A percentile compares a stretch with the other conserved stretches of the same genome.
Evolutionary conservation across 2,113 vertebrate species (phyloP).

Genomic region (Phainopepla nitens): DNA sequence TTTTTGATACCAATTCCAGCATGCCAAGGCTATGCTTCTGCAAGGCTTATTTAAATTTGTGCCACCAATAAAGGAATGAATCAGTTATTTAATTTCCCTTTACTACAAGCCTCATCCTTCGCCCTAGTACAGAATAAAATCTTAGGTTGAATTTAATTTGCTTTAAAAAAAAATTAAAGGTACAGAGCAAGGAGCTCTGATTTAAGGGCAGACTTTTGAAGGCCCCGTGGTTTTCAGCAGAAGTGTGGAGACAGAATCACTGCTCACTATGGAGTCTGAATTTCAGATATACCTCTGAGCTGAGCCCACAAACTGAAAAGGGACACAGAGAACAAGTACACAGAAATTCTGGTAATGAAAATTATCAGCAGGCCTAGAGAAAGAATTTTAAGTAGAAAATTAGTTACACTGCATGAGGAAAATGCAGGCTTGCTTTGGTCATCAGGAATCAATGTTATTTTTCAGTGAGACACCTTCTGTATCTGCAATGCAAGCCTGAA

Average conservation of each 20-base stretch:
- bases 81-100: neutral
- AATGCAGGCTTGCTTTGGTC: neutral
- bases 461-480: neutral
- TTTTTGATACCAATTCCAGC: neutral
- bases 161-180: neutral
- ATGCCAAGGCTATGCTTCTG: neutral
- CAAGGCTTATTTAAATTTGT: neutral
- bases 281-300: neutral
- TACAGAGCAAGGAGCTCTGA: neutral
- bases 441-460: neutral
- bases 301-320: neutral
- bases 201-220: neutral
- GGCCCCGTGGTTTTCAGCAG: neutral
- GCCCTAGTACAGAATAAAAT: neutral
- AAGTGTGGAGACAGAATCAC: neutral
- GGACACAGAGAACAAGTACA: neutral
- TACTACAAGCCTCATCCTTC: neutral
- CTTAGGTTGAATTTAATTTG: neutral
- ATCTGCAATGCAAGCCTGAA: neutral
- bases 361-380: neutral
- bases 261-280: accelerated
- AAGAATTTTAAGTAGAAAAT: neutral
- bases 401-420: neutral
- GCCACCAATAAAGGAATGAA: neutral
- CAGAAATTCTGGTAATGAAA: neutral